Conservation (phyloP, 2,797 vertebrate genomes). For the Furcifer pardalis region DNA sequence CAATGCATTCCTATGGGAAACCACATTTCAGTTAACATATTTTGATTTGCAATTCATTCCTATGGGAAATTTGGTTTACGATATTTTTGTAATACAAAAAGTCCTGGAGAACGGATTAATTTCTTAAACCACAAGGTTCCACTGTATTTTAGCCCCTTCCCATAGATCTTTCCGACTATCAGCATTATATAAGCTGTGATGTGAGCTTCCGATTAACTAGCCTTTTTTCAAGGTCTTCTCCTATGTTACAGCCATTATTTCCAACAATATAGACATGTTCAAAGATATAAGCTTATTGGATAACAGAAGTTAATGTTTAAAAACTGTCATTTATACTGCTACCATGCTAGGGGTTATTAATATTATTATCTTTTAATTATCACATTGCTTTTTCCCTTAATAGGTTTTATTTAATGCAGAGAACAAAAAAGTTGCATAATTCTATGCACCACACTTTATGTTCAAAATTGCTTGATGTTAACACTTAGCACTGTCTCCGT, state of each 20-base stretch:
- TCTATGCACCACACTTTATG: slow-evolving; percentile 3
- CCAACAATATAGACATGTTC: neutral
- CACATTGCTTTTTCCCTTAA: neutral
- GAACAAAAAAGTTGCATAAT: neutral
- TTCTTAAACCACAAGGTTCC: too few relatives aligned
- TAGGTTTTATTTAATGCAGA: slow-evolving; percentile 29
- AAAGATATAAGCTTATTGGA: neutral
- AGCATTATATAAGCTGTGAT: neutral
- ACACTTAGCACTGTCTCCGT: neutral
- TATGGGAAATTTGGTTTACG: too few relatives aligned
- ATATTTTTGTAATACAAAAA: too few relatives aligned
- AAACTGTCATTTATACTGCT: neutral
- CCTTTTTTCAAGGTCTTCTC: neutral
- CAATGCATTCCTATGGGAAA: too few relatives aligned
- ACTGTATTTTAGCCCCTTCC: too few relatives aligned
- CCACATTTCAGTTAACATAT: too few relatives aligned
- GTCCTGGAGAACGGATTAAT: too few relatives aligned
- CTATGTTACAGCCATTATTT: neutral
- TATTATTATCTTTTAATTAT: slow-evolving; percentile 9
- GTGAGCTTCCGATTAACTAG: neutral
- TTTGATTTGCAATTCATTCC: too few relatives aligned
- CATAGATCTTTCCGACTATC: neutral
- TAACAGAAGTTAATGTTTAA: neutral
- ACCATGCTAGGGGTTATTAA: neutral
- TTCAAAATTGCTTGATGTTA: slow-evolving; percentile 29